Base-by-base conservation (phyloP, 23 tunicate species). In the Halocynthia roretzi region DNA sequence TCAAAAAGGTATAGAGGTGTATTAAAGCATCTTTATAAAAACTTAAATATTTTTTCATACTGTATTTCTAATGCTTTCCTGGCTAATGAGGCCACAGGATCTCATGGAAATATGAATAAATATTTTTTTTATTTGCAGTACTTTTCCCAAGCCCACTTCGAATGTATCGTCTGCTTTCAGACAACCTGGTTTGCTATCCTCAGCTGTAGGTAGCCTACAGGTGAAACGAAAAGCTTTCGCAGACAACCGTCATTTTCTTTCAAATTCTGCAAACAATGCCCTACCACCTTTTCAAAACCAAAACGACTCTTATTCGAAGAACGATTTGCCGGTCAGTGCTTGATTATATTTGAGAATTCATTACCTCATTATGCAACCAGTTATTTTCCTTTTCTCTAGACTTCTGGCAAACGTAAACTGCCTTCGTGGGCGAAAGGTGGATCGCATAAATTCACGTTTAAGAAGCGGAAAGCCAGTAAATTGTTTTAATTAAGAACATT, bases 341-440 rank as follows among this genome's bases (percentile, higher is more conserved):
- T 31, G 44, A 31, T 31, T 31, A 31, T 31, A 31, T 31, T 31
- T 31, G 44, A 31, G 44, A 31, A 31, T 31, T 31, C 4, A n/a
- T 4, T 31, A 31, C 44, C 44, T 4, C 44, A 31, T 31, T 31
- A 0, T 31, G 44, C 44, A 4, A 31, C 1, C 12, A 15, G 20
- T 68, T 68, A 19, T 22, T 12, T 15, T 22, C 12, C 12, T 68
- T n/a, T 2, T 22, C 12, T 44, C n/a, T 17, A 74, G 78, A 64
- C 64, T 8, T 53, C 78, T 19, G 56, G 23, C 17, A 74, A 74
- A 56, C 17, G 78, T 54, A 74, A 54, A 50, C 49, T 74, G 8
- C 78, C 78, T 7, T 56, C 78, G 10, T 74, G 78, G 78, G 65
- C 64, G 20, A 1, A 53, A 74, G 78, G 78, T 53, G 64, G 78